Conservation (phyloP, 2,113 vertebrate species). For the Turdus rufiventris region DNA sequence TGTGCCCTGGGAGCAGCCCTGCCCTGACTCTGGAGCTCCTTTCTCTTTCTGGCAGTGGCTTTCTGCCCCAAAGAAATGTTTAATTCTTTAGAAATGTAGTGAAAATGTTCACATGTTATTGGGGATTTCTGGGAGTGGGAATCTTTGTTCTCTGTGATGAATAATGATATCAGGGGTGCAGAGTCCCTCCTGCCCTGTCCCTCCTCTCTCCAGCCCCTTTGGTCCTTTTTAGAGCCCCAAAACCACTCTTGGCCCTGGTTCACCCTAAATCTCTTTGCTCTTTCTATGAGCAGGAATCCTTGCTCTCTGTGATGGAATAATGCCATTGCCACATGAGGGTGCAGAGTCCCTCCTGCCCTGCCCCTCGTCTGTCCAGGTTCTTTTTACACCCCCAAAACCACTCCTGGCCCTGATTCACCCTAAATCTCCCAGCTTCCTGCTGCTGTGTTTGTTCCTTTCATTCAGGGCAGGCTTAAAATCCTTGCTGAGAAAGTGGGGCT, state of each 20-base stretch:
- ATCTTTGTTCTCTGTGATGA: not conserved
- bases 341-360: not conserved
- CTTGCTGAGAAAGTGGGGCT: not conserved
- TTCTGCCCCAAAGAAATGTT: not conserved
- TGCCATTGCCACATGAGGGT: no score
- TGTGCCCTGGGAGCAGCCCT: not conserved
- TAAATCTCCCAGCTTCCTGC: not conserved
- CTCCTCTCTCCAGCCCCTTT: not conserved
- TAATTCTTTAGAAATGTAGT: accelerated
- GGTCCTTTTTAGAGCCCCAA: not conserved
- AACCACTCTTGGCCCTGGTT: not conserved
- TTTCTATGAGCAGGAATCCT: not conserved
- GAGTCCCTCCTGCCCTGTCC: not conserved
- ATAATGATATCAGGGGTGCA: accelerated
- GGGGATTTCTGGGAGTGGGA: not conserved
- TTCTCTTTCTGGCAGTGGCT: not conserved
- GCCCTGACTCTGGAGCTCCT: not conserved
- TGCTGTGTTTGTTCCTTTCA: not conserved
- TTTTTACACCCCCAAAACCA: not conserved
- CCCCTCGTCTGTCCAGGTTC: not conserved
- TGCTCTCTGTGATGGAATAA: no score
- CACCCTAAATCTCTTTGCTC: not conserved
- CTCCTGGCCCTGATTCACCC: not conserved
- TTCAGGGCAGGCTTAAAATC: not conserved
- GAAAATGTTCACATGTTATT: not conserved